These are phyloP conservation scores for Agrilus biguttatus DNA, from an alignment of 2,888 invertebrate species.

Conservation along the genomic window DNA sequence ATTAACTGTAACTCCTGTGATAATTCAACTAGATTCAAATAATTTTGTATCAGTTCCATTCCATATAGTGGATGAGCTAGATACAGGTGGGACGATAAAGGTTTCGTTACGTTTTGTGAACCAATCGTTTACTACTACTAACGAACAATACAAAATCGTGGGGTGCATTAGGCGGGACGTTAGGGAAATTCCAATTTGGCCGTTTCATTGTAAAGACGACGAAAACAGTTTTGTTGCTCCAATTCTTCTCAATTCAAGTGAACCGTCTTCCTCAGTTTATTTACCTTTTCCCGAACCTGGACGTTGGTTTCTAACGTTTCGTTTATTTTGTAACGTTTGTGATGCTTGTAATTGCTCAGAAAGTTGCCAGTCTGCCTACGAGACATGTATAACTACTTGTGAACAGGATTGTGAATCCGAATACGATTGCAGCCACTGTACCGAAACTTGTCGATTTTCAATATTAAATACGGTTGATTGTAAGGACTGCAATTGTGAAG, in stretches of 20 bases:
- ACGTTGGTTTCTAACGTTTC: slow-evolving; percentile 63
- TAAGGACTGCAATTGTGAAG: slow-evolving; percentile 32
- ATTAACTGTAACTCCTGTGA: too few relatives aligned
- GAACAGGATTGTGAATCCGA: slow-evolving; percentile 12
- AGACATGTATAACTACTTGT: slow-evolving; percentile 18
- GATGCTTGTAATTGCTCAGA: slow-evolving; percentile 23
- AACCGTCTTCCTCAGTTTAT: slow-evolving; percentile 45
- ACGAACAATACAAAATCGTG: slow-evolving; percentile 20
- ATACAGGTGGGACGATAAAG: too few relatives aligned
- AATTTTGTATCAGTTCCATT: too few relatives aligned
- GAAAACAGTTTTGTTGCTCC: slow-evolving; percentile 35
- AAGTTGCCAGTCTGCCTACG: slow-evolving; percentile 17
- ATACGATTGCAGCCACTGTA: slow-evolving; percentile 10
- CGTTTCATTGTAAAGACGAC: slow-evolving; percentile 44
- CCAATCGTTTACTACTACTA: too few relatives aligned
- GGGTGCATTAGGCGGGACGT: slow-evolving; percentile 46
- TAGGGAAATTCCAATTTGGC: slow-evolving; percentile 45
- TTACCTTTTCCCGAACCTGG: slow-evolving; percentile 78
- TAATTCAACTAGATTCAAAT: too few relatives aligned
- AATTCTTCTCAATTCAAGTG: slow-evolving; percentile 49
- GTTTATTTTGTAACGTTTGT: slow-evolving; percentile 48
- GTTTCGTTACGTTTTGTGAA: too few relatives aligned
- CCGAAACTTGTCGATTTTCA: slow-evolving; percentile 8
- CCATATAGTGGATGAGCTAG: too few relatives aligned
- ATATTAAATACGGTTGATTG: slow-evolving; percentile 6